Conservation (phyloP, 2,113 vertebrate genomes). For the Excalfactoria chinensis region DNA sequence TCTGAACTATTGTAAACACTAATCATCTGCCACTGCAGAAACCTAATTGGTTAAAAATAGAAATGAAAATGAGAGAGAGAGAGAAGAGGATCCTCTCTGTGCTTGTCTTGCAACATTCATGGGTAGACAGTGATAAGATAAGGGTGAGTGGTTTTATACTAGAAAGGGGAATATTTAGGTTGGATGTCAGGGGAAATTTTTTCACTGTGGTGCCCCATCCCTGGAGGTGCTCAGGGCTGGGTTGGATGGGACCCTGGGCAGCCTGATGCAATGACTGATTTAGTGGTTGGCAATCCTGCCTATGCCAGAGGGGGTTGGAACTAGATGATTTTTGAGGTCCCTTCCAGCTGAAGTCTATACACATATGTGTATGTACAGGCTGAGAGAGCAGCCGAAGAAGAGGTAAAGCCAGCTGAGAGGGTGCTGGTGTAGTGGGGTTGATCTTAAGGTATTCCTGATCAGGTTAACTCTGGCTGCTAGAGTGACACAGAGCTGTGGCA, state of each 20-base stretch:
- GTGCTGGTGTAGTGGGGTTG: neutral
- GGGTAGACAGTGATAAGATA: too few relatives aligned
- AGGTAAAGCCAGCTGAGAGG: neutral
- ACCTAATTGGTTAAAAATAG: neutral
- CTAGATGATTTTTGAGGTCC: too few relatives aligned
- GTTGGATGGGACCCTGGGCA: too few relatives aligned
- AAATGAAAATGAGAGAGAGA: neutral
- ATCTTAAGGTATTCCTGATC: neutral
- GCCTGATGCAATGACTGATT: too few relatives aligned
- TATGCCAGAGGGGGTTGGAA: too few relatives aligned
- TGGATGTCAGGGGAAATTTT: too few relatives aligned
- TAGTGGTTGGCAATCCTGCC: too few relatives aligned
- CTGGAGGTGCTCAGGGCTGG: too few relatives aligned
- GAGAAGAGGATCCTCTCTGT: neutral
- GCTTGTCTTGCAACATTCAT: neutral
- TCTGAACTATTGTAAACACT: conserved; percentile 15
- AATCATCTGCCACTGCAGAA: neutral
- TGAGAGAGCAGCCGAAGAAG: neutral
- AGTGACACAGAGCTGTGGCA: neutral
- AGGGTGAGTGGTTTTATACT: too few relatives aligned
- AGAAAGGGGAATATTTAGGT: too few relatives aligned
- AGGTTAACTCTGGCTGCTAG: neutral
- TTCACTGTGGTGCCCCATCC: too few relatives aligned
- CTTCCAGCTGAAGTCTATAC: too few relatives aligned
- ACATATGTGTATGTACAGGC: neutral